Evolutionary conservation across 2,113 vertebrate genomes (phyloP).

Genomic region (Triplophysa siluroides): DNA sequence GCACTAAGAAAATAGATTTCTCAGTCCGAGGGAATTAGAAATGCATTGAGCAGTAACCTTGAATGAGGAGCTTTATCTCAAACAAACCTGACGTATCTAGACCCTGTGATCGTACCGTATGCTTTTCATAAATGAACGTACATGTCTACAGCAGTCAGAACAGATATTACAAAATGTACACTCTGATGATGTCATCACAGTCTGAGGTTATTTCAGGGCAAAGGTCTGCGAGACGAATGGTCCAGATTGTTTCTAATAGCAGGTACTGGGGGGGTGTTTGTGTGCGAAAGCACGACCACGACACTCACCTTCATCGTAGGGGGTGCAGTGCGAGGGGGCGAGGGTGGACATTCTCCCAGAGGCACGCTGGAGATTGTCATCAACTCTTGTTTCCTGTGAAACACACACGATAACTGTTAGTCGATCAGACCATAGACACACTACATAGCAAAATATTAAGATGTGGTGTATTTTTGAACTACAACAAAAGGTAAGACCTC

Average conservation of each 20-base stretch:
- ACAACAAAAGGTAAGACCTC: neutral
- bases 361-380: conserved; percentile 82
- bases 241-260: neutral
- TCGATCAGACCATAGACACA: neutral
- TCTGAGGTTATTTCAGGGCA: neutral
- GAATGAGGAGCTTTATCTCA: conserved; percentile 1
- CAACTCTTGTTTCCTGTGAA: conserved; percentile 92
- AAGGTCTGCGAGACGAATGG: neutral
- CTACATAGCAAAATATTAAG: neutral
- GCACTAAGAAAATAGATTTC: conserved; percentile 15
- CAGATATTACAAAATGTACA: neutral
- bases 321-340: conserved; percentile 88
- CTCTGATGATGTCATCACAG: neutral
- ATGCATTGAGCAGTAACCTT: conserved; percentile 28
- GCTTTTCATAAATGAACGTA: neutral
- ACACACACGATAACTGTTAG: conserved; percentile 25
- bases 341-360: conserved; percentile 85
- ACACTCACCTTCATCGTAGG: conserved; percentile 91
- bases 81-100: neutral
- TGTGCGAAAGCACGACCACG: neutral
- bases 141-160: neutral
- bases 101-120: neutral
- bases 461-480: neutral
- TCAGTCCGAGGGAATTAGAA: neutral
- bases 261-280: conserved; percentile 1